Conservation (phyloP, 2,888 invertebrate species). For the Chromoteleia sp. region DNA sequence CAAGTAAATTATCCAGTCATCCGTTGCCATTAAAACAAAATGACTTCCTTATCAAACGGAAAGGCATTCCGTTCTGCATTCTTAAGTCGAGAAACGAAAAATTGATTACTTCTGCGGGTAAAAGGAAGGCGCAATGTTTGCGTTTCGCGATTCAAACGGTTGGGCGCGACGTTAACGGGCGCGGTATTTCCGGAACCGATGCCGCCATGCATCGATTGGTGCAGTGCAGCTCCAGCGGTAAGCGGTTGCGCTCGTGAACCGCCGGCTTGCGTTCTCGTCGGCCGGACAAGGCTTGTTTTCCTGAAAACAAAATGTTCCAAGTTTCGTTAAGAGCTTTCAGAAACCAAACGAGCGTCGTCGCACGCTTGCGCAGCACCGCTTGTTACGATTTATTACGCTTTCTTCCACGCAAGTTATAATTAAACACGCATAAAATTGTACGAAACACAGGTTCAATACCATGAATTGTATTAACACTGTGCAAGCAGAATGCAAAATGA, state of each 20-base stretch:
- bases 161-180: conserved; percentile 60
- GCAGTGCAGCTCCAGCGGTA: conserved; percentile 42
- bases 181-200: conserved; percentile 65
- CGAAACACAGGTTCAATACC: too few relatives aligned
- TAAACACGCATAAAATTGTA: too few relatives aligned
- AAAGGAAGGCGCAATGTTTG: conserved; percentile 30
- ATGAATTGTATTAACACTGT: too few relatives aligned
- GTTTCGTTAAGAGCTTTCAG: too few relatives aligned
- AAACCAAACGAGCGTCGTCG: too few relatives aligned
- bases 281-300: too few relatives aligned
- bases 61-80: conserved; percentile 22
- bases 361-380: too few relatives aligned
- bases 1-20: background rate
- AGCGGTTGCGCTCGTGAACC: conserved; percentile 23
- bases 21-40: background rate
- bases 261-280: background rate
- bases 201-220: conserved; percentile 59
- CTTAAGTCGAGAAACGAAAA: conserved; percentile 3
- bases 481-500: too few relatives aligned
- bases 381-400: too few relatives aligned
- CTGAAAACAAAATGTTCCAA: too few relatives aligned
- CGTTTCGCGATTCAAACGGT: conserved; percentile 60
- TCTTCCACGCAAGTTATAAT: too few relatives aligned
- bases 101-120: conserved; percentile 13
- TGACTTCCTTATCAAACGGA: conserved; percentile 1